Evolutionary conservation across 2,113 vertebrate species (phyloP), one percentile per base, ranked within the genome.

Genomic region (Eudorcas thomsonii): DNA sequence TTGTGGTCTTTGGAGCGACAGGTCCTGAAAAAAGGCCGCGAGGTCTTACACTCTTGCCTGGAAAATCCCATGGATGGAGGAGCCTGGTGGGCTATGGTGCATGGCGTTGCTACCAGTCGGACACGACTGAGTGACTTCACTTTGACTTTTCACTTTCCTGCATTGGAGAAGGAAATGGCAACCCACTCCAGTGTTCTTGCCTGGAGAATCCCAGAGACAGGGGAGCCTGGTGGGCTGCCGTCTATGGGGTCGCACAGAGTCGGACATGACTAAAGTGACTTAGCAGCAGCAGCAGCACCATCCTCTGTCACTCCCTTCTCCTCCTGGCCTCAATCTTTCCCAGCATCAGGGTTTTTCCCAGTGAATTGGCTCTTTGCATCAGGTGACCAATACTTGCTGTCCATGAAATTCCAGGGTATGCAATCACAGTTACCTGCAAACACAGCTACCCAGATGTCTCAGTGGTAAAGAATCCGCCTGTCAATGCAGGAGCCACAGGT

Each of bases 91-190:
- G 64, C 33, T 36, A 19, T 1, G 8, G 64, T 67, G 4, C 64
- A 36, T 67, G 64, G 33, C 4, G 33, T 67, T 9, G 2, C 33
- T 0, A 36, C 1, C 2, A 67, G 33, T 36, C 0, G 2, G 64
- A 0, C 64, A 67, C 0, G 8, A 67, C 33, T 67, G 33, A 67
- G 33, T 0, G 8, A 67, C 64, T 67, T 67, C 64, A 36, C 33
- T 67, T 36, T 21, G 33, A 67, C 33, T 67, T 67, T 67, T 67
- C 33, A 21, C 16, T 36, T 36, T 19, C 17, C 4, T 67, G 4
- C 33, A 67, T 2, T 21, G 64, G 64, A 36, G 33, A 36, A 67
- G 62, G 33, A n/a, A 67, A 67, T 67, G 62, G 62, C 16, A 67
- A 19, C 62, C 62, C 33, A n/a, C 33, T 67, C 8, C 62, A 67